Evolutionary conservation across 2,888 invertebrate species (phyloP).

Genomic region (Oegoconia quadripuncta): DNA sequence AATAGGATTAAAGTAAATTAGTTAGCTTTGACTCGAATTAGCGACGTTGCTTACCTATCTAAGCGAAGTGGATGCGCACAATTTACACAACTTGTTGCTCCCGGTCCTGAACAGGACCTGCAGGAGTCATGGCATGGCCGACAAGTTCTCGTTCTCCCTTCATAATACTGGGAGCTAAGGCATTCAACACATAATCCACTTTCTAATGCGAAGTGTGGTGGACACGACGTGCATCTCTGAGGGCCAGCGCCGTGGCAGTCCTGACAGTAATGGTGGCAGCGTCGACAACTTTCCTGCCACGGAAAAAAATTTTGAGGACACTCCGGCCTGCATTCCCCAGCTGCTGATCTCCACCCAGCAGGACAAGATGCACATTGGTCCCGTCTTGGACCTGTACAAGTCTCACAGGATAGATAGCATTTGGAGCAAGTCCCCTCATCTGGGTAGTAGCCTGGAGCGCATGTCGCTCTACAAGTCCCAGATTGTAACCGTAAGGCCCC

Average conservation of each 20-base stretch:
- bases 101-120: slow-evolving; percentile 84
- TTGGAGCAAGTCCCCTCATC: slow-evolving; percentile 90
- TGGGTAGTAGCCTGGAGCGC: slow-evolving; percentile 90
- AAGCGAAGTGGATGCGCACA: slow-evolving; percentile 84
- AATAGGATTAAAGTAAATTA: slow-evolving; percentile 10
- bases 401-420: slow-evolving; percentile 91
- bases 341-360: slow-evolving; percentile 87
- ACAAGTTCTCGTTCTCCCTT: slow-evolving; percentile 83
- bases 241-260: slow-evolving; percentile 92
- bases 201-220: slow-evolving; percentile 84
- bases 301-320: slow-evolving; percentile 92
- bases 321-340: slow-evolving; percentile 90
- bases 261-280: slow-evolving; percentile 93
- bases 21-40: slow-evolving; percentile 4
- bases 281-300: slow-evolving; percentile 89
- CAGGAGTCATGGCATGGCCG: slow-evolving; percentile 85
- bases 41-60: slow-evolving; percentile 69
- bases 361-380: slow-evolving; percentile 93
- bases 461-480: slow-evolving; percentile 89
- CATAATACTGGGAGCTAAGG: slow-evolving; percentile 86
- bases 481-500: slow-evolving; percentile 88
- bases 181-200: slow-evolving; percentile 87
- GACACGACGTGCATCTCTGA: slow-evolving; percentile 85
- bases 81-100: slow-evolving; percentile 84
- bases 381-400: slow-evolving; percentile 89